Evolutionary conservation across 2,888 invertebrate species (phyloP), one percentile per base, ranked within the genome.

Genomic region (Netelia melanura): DNA sequence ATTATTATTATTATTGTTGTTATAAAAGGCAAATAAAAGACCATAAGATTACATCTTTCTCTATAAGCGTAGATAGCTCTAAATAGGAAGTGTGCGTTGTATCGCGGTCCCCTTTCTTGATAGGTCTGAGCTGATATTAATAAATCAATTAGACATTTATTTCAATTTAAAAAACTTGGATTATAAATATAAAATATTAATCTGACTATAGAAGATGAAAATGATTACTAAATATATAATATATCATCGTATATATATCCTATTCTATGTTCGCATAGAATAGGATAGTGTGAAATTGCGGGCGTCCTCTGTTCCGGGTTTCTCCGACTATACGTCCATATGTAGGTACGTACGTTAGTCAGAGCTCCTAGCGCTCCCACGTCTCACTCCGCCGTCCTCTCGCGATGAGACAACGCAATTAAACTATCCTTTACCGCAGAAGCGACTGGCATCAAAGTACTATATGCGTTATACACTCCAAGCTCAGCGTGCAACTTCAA

Each of bases 391-490:
- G 44, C 17, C 48, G 5, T 44, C 44, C 44, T 10, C 48, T 38
- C 10, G 21, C 64, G 54, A 64, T 52, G 71, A 80, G 71, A 72
- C 89, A 89, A 88, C 86, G 87, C 89, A 91, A 91, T 91, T 90
- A 90, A 90, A 90, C 90, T 89, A 90, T 89, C 90, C 87, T 85
- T 89, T 89, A 86, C 87, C 84, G 71, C 88, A 81, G 84, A 85
- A 88, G 85, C 87, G 85, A 75, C 81, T 76, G 70, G 52, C n/a
- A 58, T 54, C 48, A 25, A 17, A 61, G 17, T 14, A 21, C 21
- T 21, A 17, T 25, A 43, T 68, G 48, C 65, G 48, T 64, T 43
- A 48, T 77, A 21, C 52, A 43, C 68, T 78, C 30, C 58, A 43
- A 78, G 58, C 58, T 38, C 14, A 5, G 3, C 11, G 48, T 68